Conservation (phyloP, 2,888 invertebrate species). For the Dilophus febrilis region DNA sequence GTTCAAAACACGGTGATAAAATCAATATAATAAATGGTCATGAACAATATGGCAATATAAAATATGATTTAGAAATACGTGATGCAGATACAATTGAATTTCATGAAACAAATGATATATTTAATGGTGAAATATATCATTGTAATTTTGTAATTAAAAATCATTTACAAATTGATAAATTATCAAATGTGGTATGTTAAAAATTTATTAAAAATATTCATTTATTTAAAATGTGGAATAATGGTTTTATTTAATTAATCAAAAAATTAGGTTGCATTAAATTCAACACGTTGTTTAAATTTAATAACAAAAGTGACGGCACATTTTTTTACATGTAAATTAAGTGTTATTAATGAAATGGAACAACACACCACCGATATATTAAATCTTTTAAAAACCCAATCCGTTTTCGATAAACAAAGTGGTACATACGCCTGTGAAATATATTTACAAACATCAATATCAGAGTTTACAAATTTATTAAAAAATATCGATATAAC, state of each 20-base stretch:
- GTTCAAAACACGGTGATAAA: conserved; percentile 26
- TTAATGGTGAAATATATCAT: conserved; percentile 25
- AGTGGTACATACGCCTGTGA: conserved; percentile 25
- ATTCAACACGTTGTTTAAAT: conserved; percentile 22
- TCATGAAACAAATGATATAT: conserved; percentile 26
- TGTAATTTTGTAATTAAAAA: conserved; percentile 26
- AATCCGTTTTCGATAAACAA: conserved; percentile 21
- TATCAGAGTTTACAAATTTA: conserved; percentile 21
- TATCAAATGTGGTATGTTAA: conserved; percentile 28
- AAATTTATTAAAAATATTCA: neutral
- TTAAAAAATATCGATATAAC: conserved; percentile 24
- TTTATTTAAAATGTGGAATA: conserved; percentile 6
- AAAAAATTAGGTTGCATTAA: conserved; percentile 23
- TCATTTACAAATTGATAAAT: conserved; percentile 29
- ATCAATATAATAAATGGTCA: conserved; percentile 25
- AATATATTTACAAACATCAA: conserved; percentile 17
- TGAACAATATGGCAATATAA: conserved; percentile 22
- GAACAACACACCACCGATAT: conserved; percentile 20
- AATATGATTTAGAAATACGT: conserved; percentile 29
- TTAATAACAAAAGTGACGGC: conserved; percentile 19
- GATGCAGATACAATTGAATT: conserved; percentile 30
- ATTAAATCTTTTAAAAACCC: conserved; percentile 21
- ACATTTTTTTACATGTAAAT: conserved; percentile 23
- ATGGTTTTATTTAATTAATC: neutral
- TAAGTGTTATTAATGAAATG: conserved; percentile 12